These are phyloP conservation scores for Lacerta agilis DNA, from an alignment of 2,797 vertebrate genomes.

Conservation along the genomic window DNA sequence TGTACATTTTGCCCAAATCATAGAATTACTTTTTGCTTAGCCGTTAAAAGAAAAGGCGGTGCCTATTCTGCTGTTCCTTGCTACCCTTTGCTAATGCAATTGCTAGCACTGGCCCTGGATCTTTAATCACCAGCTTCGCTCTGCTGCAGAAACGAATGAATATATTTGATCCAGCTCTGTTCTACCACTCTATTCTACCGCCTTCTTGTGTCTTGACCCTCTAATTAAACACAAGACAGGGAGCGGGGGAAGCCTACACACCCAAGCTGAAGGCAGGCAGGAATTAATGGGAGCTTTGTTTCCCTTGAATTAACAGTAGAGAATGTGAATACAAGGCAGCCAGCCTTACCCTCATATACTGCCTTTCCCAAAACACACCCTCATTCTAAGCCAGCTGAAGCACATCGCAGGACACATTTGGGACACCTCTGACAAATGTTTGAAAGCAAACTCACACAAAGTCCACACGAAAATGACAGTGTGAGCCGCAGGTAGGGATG, in stretches of 20 bases:
- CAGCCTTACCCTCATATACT: slow-evolving; percentile 22
- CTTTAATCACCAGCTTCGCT: background rate
- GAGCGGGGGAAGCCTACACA: background rate
- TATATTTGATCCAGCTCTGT: background rate
- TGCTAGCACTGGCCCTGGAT: background rate
- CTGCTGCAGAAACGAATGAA: background rate
- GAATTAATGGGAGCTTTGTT: slow-evolving; percentile 45
- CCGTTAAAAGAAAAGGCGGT: background rate
- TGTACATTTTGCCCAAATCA: background rate
- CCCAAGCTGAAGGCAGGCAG: slow-evolving; percentile 38
- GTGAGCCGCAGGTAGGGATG: background rate
- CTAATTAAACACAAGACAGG: slow-evolving; percentile 25
- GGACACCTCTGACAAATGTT: background rate
- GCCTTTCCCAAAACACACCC: slow-evolving; percentile 41
- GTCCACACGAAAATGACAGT: background rate
- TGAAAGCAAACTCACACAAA: background rate
- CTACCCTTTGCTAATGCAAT: background rate
- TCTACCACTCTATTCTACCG: accelerated
- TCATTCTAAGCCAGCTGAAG: background rate
- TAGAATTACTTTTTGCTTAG: background rate
- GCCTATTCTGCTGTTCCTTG: background rate
- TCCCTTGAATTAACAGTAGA: slow-evolving; percentile 55
- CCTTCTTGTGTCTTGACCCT: slow-evolving; percentile 32
- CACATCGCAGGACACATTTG: background rate
- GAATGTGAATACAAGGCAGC: slow-evolving; percentile 28